phyloP scores from a whole-genome alignment of 2,888 invertebrate species.

The Camponotus fellah region DNA sequence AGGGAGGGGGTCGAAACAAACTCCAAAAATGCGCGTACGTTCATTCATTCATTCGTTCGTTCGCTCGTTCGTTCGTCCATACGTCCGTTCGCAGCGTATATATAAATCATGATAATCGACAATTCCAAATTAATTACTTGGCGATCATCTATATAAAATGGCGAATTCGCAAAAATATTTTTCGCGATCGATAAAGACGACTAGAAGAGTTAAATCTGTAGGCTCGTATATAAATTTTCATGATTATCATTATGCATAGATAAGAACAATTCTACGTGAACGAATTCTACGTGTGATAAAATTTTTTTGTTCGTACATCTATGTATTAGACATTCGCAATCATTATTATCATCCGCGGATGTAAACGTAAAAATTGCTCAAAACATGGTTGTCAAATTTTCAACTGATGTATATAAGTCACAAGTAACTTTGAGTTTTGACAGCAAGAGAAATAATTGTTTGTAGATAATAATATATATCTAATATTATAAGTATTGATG shows the following conservation, averaged over 20 bases:
- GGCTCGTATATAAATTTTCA: constrained; percentile 6
- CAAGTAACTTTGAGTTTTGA: constrained; percentile 21
- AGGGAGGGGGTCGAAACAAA: constrained; percentile 57
- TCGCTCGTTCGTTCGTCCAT: constrained; percentile 34
- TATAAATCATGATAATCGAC: constrained; percentile 23
- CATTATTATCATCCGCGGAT: constrained; percentile 39
- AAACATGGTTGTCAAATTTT: constrained; percentile 46
- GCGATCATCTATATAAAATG: constrained; percentile 25
- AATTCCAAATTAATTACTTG: constrained; percentile 21
- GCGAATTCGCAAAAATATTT: constrained; percentile 6
- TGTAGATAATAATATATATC: not conserved
- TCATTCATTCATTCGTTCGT: constrained; percentile 70
- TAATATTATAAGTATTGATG: not conserved
- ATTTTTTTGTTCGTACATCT: constrained; percentile 10
- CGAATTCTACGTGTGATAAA: not conserved
- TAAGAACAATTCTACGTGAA: constrained; percentile 26
- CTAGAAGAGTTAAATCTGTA: constrained; percentile 32
- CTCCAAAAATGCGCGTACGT: constrained; percentile 60
- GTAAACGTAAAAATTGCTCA: constrained; percentile 66
- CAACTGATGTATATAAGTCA: constrained; percentile 8
- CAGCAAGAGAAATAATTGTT: not conserved
- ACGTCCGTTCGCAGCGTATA: constrained; percentile 21
- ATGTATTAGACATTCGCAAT: constrained; percentile 21
- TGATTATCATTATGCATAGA: constrained; percentile 28
- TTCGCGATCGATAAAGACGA: constrained; percentile 14